Evolutionary conservation across 1,140 invertebrate genomes (phyloP), one percentile per base, ranked within the genome.

Genomic region (Lanistes nyassanus): DNA sequence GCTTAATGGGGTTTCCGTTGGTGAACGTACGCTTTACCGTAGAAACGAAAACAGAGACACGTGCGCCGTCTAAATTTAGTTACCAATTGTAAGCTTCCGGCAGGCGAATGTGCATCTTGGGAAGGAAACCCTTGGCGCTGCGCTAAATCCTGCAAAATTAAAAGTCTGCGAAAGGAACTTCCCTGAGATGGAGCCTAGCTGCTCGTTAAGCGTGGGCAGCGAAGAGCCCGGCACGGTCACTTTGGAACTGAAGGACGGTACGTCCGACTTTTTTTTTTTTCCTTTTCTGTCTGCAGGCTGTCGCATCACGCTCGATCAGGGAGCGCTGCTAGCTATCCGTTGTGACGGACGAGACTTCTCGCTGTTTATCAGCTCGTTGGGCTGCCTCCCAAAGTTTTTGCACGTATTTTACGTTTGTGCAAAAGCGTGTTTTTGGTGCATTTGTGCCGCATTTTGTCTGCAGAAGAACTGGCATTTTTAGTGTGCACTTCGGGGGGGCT

Each of bases 211-310:
- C 29, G 11, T 23, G 37, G 29, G 21, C 64, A 55, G 26, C 26
- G 47, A 47, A 29, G 74, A 65, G 34, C 36, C 60, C 9, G 42
- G 53, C n/a, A 75, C 53, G 26, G 74, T 75, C 39, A 75, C 74
- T 29, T 34, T 56, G 47, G 74, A 75, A 34, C 65, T 75, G 26
- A 68, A 67, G 39, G 62, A 75, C 26, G 74, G 74, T 75, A 68
- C 67, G 62, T 34, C 42, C 9, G 5, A 16, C 31, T 21, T 23
- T 6, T 53, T 29, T 67, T 55, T 55, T 23, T 16, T 21, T 55
- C n/a, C 47, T 34, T n/a, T n/a, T n/a, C n/a, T n/a, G n/a, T n/a
- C 21, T 29, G 62, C 6, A 39, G 42, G 26, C 58, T 23, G 58
- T 7, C 9, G 31, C 58, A n/a, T n/a, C n/a, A n/a, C n/a, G n/a